A percentile compares a stretch with the other conserved stretches of the same genome.
phyloP scores from a whole-genome alignment of 2,888 invertebrate genomes.

The Aspidiotus destructor region DNA sequence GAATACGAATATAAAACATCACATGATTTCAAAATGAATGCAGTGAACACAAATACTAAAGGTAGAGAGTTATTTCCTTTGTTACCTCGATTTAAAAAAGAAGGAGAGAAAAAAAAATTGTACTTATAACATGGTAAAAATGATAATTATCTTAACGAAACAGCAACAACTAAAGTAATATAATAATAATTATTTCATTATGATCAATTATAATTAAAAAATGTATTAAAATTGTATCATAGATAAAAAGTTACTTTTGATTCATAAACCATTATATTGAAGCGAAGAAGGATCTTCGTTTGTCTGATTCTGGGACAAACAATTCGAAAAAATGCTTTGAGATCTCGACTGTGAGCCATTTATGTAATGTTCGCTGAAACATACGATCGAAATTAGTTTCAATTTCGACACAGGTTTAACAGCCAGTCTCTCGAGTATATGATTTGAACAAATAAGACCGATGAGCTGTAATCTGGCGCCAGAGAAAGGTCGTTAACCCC shows the following conservation, averaged over 20 bases:
- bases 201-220: background rate
- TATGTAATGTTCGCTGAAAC: constrained; percentile 19
- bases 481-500: no score
- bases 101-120: background rate
- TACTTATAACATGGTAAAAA: background rate
- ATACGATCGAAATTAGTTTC: no score
- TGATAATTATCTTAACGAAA: background rate
- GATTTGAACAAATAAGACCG: no score
- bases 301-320: constrained; percentile 12
- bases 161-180: background rate
- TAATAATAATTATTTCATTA: background rate
- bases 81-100: background rate
- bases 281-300: background rate
- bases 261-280: no score
- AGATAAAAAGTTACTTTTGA: background rate
- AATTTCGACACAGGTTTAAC: no score
- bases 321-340: constrained; percentile 24
- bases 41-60: no score
- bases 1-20: no score
- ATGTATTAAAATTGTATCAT: background rate
- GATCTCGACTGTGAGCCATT: constrained; percentile 20
- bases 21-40: no score
- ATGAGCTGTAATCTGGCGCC: no score
- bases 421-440: no score
- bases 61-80: no score